Evolutionary conservation across 1,140 invertebrate species (phyloP), one percentile per base, ranked within the genome.

Genomic region (Bombus sylvicola): DNA sequence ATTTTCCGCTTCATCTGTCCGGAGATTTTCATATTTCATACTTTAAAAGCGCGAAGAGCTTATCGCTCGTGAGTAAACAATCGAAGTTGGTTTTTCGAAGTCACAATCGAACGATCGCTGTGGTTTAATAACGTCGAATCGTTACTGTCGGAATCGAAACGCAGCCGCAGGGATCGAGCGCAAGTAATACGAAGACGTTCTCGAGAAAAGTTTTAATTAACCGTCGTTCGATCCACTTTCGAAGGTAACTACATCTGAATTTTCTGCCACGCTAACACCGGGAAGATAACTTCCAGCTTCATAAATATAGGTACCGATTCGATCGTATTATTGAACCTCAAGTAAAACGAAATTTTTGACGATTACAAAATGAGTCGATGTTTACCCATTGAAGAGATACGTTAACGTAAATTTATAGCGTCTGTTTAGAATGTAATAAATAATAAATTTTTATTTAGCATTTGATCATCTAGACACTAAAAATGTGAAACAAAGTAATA

Each of bases 171-270:
- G 81, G 43, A 83, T 68, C 59, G 71, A 15, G 57, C 34, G 72
- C 43, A 57, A 78, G 74, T 78, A 83, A 83, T 69, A 64, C 74
- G 43, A 77, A 83, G 81, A 78, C 76, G 78, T 39, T 78, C 72
- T 8, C 62, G 43, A 37, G 47, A 64, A 83, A 83, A 83, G 81
- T 83, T 83, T 83, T 83, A 83, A 83, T 83, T 83, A 83, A 83
- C 81, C 81, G 73, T 34, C 34, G 47, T 41, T 69, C 62, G 37
- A 59, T 77, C 81, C 74, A 69, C 74, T 83, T 43, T 78, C 74
- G 1, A 28, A 31, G 64, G 9, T 53, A 53, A 62, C 34, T 78
- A 59, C 74, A 57, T 83, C 81, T 83, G 81, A 78, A 83, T 83
- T 69, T 83, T 77, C 81, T 68, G 62, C 12, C n/a, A 34, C 25